These are phyloP conservation scores for Rutilus rutilus DNA, from an alignment of 2,113 vertebrate species.

Conservation along the genomic window DNA sequence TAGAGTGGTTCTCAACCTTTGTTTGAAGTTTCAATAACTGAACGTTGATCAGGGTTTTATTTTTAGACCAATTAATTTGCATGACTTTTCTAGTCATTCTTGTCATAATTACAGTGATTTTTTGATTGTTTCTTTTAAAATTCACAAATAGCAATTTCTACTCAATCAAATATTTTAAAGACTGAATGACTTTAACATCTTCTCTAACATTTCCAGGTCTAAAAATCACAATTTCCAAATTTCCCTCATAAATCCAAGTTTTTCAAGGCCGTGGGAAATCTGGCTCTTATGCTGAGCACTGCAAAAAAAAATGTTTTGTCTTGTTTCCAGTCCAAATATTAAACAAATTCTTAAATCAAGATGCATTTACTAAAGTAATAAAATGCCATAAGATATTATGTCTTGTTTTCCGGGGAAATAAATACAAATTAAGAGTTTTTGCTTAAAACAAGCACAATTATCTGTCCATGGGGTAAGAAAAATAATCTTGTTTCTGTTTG, in stretches of 20 bases:
- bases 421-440: no score
- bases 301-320: no score
- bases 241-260: background rate
- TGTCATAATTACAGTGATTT: background rate
- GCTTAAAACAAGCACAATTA: no score
- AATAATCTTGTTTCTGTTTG: no score
- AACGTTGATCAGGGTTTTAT: background rate
- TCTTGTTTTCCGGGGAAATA: no score
- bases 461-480: no score
- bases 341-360: no score
- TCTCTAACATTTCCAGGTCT: background rate
- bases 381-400: no score
- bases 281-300: background rate
- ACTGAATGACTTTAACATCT: background rate
- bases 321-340: no score
- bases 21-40: no score
- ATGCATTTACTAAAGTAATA: no score
- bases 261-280: background rate
- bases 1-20: background rate
- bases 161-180: background rate
- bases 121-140: background rate
- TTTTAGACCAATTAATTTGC: background rate
- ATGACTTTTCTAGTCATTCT: background rate
- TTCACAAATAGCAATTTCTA: background rate
- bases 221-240: background rate